Evolutionary conservation across 2,113 vertebrate species (phyloP).

Genomic region (Genyomyrus donnyi): DNA sequence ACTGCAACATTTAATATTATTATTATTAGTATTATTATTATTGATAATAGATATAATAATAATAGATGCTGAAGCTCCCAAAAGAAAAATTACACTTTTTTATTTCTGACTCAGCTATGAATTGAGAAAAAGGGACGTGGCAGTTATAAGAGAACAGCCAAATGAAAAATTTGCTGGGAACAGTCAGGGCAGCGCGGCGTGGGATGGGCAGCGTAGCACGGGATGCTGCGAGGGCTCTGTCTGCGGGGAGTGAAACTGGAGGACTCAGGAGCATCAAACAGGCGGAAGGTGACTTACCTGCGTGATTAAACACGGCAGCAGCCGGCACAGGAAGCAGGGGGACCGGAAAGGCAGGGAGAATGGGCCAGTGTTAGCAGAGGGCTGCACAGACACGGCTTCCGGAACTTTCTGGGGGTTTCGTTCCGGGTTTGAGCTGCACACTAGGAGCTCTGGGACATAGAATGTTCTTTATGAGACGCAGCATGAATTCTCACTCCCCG

Average conservation of each 20-base stretch:
- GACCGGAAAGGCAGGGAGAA: background rate
- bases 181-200: background rate
- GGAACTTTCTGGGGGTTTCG: background rate
- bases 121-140: background rate
- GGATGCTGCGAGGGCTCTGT: background rate
- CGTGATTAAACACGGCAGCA: background rate
- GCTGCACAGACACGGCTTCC: background rate
- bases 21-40: too few species aligned
- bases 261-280: background rate
- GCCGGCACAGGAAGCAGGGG: background rate
- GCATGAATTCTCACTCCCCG: background rate
- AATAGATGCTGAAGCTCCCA: background rate
- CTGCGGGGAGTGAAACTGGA: background rate
- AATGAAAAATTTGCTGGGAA: background rate
- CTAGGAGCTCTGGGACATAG: background rate
- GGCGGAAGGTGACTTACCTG: constrained; percentile 11
- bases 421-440: background rate
- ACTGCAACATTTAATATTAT: background rate
- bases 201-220: too few species aligned
- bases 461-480: background rate
- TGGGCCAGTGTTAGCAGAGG: background rate
- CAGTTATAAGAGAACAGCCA: background rate
- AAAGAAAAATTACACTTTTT: background rate
- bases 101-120: background rate
- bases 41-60: too few species aligned